These are phyloP conservation scores for Pampus argenteus DNA, from an alignment of 2,797 vertebrate genomes.

Conservation along the genomic window DNA sequence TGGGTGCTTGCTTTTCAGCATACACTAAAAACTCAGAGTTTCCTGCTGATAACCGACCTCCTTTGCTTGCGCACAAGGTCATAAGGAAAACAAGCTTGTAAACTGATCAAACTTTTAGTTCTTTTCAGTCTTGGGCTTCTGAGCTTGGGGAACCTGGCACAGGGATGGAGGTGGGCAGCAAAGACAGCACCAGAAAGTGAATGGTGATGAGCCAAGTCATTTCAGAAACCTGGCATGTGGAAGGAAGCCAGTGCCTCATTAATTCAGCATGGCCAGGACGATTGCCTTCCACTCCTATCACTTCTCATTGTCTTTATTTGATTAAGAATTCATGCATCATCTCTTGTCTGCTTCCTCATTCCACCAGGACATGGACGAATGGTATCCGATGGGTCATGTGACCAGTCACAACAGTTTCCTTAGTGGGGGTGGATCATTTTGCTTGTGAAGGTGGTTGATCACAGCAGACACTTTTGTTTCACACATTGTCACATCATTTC, in stretches of 20 bases:
- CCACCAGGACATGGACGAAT: conserved; percentile 34
- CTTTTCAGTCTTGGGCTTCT: conserved; percentile 1
- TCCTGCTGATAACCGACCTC: background rate
- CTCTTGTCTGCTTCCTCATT: conserved; percentile 46
- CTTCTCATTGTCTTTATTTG: conserved; percentile 70
- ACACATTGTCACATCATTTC: conserved; percentile 68
- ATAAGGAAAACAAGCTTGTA: conserved; percentile 22
- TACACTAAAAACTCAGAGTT: conserved; percentile 24
- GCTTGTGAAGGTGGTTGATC: conserved; percentile 64
- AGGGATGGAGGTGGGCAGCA: background rate
- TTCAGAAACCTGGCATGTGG: conserved; percentile 62
- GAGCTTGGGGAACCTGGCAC: conserved; percentile 3
- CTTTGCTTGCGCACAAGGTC: conserved; percentile 55
- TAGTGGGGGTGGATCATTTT: conserved; percentile 41
- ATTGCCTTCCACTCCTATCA: conserved; percentile 66
- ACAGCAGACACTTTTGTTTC: conserved; percentile 70
- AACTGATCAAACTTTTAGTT: conserved; percentile 20
- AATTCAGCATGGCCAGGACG: conserved; percentile 62
- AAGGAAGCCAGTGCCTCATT: conserved; percentile 63
- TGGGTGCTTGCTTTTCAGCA: background rate
- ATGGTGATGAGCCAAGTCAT: conserved; percentile 59
- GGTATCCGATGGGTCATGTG: conserved; percentile 50
- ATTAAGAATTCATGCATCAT: conserved; percentile 78
- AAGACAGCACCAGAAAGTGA: conserved; percentile 28
- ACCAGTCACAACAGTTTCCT: conserved; percentile 48